Evolutionary conservation across 2,113 vertebrate genomes (phyloP).

Genomic region (Aphelocoma coerulescens): DNA sequence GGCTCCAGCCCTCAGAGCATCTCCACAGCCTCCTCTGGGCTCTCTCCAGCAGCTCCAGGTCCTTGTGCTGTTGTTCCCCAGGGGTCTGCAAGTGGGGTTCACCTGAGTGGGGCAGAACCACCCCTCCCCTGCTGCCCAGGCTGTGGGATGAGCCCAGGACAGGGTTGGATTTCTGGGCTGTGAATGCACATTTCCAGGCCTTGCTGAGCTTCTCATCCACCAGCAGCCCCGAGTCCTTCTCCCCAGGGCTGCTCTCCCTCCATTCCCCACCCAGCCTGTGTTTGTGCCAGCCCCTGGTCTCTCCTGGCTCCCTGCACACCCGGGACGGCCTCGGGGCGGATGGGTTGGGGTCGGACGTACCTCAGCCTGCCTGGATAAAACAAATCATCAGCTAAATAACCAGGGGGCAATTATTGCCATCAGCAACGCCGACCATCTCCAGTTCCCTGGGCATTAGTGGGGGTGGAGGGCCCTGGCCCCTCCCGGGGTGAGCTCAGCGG

Average conservation of each 20-base stretch:
- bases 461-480: background rate
- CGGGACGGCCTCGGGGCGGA: background rate
- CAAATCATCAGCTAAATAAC: background rate
- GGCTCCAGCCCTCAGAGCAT: background rate
- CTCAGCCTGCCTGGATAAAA: background rate
- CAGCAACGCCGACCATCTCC: background rate
- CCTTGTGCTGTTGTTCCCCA: background rate
- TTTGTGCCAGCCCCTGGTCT: accelerated
- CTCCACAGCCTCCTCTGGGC: background rate
- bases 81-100: background rate
- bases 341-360: background rate
- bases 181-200: background rate
- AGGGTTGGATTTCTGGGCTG: background rate
- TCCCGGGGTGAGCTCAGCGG: background rate
- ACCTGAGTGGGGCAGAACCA: background rate
- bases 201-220: background rate
- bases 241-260: background rate
- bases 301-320: background rate
- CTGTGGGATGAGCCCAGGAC: background rate
- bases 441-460: background rate
- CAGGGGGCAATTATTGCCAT: background rate
- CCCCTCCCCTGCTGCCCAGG: background rate
- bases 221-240: background rate
- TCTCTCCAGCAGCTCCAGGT: background rate
- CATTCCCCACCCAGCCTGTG: background rate